Base-by-base conservation (phyloP, 2,797 vertebrate genomes). In the Gephyroberyx darwinii region DNA sequence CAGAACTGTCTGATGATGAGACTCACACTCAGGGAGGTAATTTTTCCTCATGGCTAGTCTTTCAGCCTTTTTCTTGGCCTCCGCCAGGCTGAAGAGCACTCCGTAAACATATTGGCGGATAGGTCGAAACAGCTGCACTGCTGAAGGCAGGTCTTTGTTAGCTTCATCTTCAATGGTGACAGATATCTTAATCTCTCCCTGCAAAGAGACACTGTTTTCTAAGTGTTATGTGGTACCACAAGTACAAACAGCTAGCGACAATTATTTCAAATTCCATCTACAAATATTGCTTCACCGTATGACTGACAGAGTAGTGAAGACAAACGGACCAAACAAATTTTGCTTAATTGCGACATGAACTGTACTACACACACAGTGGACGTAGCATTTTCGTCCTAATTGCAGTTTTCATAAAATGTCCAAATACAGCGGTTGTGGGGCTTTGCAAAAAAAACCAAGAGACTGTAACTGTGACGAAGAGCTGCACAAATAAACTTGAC, bases 141-240 rank as follows among this genome's bases (percentile, higher is more conserved):
- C 96, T 80, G 97, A 96, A 84, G 97, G 97, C 91, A 98, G 95
- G 85, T 98, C 97, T 94, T 96, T 96, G 93, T 98, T 98, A 80
- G 94, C 96, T 94, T 98, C 97, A 90, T 98, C 97, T 94, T 98
- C 97, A 90, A 98, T 95, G 92, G 95, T 95, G 92, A 98, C 96
- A 0, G 95, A 95, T 75, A 98, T 95, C 92, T 98, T 98, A 81
- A 98, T 95, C 94, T 98, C 97, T 84, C 97, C 97, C 97, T 98
- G 84, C 55, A 83, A 75, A 84, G 71, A 82, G 31, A 86, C 26
- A 77, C 56, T 3, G 59, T 73, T 62, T 84, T 37, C 57, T 39
- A 30, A 58, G 59, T 8, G 41, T 16, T 43, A 13, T 14, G 17
- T 5, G n/a, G 8, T n/a, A 41, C 31, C 41, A 20, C 35, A 53